Base-by-base conservation (phyloP, 64 coral and sea anemone genomes). In the Stichodactyla mertensii region DNA sequence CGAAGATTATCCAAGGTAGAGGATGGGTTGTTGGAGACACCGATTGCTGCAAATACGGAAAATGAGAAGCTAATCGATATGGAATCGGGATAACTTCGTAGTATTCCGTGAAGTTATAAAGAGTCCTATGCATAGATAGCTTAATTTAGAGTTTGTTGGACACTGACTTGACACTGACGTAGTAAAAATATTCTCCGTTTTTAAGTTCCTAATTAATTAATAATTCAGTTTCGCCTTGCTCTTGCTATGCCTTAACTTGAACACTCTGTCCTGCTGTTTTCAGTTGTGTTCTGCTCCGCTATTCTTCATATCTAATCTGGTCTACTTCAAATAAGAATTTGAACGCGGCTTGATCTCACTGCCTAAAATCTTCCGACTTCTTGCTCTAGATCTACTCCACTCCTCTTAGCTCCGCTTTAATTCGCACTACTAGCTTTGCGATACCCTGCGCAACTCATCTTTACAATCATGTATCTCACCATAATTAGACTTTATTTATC, bases 1-100 rank as follows among this genome's bases (percentile, higher is more conserved):
- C 24, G 83, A 16, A 56, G 83, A 23, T 19, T 82, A 57, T 82
- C 80, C 16, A 82, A 55, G 51, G 83, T 85, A 19, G 83, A 85
- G 51, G 57, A 58, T 45, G 83, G 83, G 16, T 7, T 64, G 19
- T 16, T 82, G 52, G 22, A 54, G 52, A 16, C 52, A 57, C 51
- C 69, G 11, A 74, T 74, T 31, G 12, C 24, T 26, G 24, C 69
- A 12, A 23, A 31, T 74, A 23, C 12, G 27, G 69, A 14, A 31
- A 19, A 31, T 10, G 10, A 74, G 22, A 31, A 74, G 24, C 10
- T 74, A 23, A 31, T 74, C 16, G 24, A 74, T 6, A 6, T 74
- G 6, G 69, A 74, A 74, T 27, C 69, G 27, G 69, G 4, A 74
- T 74, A 31, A 74, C 22, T 4, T 7, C 66, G 7, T 24, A 70